These are phyloP conservation scores for Nomia melanderi DNA, from an alignment of 1,140 invertebrate genomes.

Conservation along the genomic window DNA sequence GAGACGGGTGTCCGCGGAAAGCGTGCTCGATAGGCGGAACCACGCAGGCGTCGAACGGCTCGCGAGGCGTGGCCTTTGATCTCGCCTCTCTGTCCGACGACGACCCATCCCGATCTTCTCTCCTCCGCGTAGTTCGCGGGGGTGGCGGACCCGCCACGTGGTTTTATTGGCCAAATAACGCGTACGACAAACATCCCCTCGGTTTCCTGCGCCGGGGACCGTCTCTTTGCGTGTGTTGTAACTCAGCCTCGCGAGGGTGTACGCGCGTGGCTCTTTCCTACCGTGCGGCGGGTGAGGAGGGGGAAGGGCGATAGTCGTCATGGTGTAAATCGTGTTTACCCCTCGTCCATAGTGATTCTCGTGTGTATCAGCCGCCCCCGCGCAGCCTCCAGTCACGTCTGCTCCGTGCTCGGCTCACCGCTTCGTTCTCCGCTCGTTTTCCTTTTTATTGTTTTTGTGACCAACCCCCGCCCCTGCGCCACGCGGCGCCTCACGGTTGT, in stretches of 20 bases:
- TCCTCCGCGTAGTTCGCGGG: conserved; percentile 28
- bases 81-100: conserved; percentile 25
- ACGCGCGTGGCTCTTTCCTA: conserved; percentile 55
- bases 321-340: conserved; percentile 79
- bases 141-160: conserved; percentile 72
- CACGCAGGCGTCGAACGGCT: conserved; percentile 62
- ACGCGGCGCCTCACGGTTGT: no score
- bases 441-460: background rate
- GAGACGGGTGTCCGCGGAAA: conserved; percentile 47
- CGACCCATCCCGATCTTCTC: conserved; percentile 25
- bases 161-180: conserved; percentile 80
- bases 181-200: conserved; percentile 76
- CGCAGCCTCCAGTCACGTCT: conserved; percentile 13
- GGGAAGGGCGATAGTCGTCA: conserved; percentile 70
- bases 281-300: conserved; percentile 53
- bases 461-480: background rate
- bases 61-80: conserved; percentile 61
- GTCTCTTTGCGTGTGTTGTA: conserved; percentile 62
- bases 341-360: conserved; percentile 70
- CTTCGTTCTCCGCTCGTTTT: background rate
- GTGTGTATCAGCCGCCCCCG: conserved; percentile 45
- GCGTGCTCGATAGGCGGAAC: conserved; percentile 70
- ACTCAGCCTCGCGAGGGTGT: conserved; percentile 51
- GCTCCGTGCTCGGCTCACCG: background rate
- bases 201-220: conserved; percentile 51